Evolutionary conservation across 2,888 invertebrate genomes (phyloP), one percentile per base, ranked within the genome.

Genomic region (Harpalus rufipes): DNA sequence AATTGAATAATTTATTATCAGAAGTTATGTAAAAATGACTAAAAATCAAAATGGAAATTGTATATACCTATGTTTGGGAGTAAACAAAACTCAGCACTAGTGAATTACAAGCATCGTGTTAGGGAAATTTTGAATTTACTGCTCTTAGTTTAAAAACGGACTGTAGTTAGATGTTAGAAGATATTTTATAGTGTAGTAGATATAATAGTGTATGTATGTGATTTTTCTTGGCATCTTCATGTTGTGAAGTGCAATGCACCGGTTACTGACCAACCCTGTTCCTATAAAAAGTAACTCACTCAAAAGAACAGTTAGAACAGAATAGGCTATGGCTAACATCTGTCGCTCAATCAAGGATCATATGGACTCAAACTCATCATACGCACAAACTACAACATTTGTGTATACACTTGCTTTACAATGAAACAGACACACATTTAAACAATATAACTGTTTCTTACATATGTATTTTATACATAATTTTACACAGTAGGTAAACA

Each of bases 221-320:
- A 79, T 80, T 81, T 81, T 81, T 81, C 44, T 25, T 56, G 18
- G 63, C 41, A 65, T 44, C 65, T 81, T 65, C 41, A 51, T 51
- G 12, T 51, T 10, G 32, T 32, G n/a, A 81, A 81, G 81, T 81
- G 65, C 81, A 81, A 16, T 81, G 81, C 81, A 81, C 81, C 72
- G 81, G 81, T 81, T 68, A 21, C 14, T 44, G 81, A 68, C 81
- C 81, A 81, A 32, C 81, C 81, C 81, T 72, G 72, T 5, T 81
- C 72, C 18, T 68, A 68, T 81, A 81, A 81, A 81, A 81, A 81
- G 81, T 81, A 81, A 81, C 68, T 81, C 72, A 81, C 81, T 65
- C 63, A 81, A 61, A 56, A 68, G 81, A 81, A 81, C 81, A 81
- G 81, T 81, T 81, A 81, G 51, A n/a, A 68, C 32, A 18, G 81